Base-by-base conservation (phyloP, 1,140 invertebrate genomes). In the Ostrea edulis region DNA sequence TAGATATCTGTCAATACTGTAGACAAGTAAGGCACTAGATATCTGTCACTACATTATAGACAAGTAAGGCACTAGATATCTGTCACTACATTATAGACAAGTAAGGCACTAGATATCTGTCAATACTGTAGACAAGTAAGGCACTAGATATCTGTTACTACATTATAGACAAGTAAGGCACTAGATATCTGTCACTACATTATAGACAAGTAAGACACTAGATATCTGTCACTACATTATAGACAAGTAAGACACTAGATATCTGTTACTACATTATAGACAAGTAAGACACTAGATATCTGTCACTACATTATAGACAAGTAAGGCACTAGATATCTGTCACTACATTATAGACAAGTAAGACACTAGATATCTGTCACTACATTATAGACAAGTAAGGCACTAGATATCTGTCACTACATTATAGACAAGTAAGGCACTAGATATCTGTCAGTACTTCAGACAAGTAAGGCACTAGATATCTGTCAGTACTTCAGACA, bases 331-430 rank as follows among this genome's bases (percentile, higher is more conserved):
- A 62, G 5, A 14, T 62, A 17, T 62, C 14, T 62, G 58, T 62
- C 58, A n/a, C 58, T 62, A 62, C 9, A n/a, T n/a, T 5, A 14
- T 62, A 14, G 58, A 62, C n/a, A 62, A 62, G 58, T 62, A 62
- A 14, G 12, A 14, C 58, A 62, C 58, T 62, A 62, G 97, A 98
- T 94, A 95, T 98, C 89, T 97, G 97, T 88, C 96, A 96, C 94
- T 96, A 96, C 91, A 95, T 97, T 7, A 97, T 97, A 87, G 94
- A 95, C 92, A 97, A 96, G 98, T 98, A 91, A 96, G 97, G 14
- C 9, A 14, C 9, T 20, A 0, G n/a, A 44, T 44, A 44, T 44
- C 35, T 44, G 35, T 44, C 5, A 5, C 5, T 44, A 44, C 5
- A 2, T 44, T 44, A 44, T 44, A 2, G 35, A 44, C 35, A 44